Conservation (phyloP, 2,888 invertebrate genomes). For the Emesis russula region DNA sequence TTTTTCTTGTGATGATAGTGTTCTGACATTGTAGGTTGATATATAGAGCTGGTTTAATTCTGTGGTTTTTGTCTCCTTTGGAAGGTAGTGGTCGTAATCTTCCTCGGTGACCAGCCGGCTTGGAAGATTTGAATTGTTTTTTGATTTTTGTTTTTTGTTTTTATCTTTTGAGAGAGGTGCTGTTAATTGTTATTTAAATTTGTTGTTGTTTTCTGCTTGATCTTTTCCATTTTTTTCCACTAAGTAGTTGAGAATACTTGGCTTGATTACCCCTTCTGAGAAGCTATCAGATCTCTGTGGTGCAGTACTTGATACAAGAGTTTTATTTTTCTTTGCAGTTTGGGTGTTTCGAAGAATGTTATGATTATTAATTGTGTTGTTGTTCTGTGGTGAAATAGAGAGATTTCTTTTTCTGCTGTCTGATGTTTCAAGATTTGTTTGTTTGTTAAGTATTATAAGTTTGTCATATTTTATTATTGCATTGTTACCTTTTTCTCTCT, state of each 20-base stretch:
- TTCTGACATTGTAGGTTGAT: no score
- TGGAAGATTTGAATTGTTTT: not conserved
- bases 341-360: no score
- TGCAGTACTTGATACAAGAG: no score
- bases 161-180: not conserved
- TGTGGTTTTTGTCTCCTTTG: not conserved
- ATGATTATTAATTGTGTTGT: not conserved
- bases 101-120: not conserved
- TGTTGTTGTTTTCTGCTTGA: no score
- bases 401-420: not conserved
- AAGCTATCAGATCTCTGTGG: no score
- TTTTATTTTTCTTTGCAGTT: no score
- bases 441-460: not conserved
- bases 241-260: not conserved
- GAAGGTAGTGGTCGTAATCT: constrained; percentile 14
- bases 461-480: not conserved
- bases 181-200: no score
- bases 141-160: not conserved
- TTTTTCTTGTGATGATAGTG: no score
- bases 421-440: not conserved
- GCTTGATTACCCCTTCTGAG: not conserved
- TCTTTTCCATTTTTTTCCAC: not conserved
- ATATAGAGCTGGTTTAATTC: no score
- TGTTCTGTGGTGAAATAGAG: not conserved
- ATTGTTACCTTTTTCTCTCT: not conserved